A percentile compares a stretch with the other conserved stretches of the same genome.
Evolutionary conservation across 1,140 invertebrate species (phyloP).

Genomic region (Drosophila watanabei): DNA sequence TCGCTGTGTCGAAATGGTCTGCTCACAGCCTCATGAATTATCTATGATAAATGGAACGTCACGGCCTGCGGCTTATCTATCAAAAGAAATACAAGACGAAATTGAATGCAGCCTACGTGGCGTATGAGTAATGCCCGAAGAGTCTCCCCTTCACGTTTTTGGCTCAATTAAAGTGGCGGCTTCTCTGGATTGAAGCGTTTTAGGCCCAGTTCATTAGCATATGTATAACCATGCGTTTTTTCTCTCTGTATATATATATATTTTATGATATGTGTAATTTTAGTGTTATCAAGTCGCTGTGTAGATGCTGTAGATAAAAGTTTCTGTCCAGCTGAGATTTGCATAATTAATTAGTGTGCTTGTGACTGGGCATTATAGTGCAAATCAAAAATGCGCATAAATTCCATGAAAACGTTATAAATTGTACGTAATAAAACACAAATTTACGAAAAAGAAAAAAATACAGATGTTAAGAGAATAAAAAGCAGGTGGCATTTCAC

Average conservation of each 20-base stretch:
- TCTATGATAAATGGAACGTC: conserved; percentile 79
- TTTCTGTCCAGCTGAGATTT: conserved; percentile 58
- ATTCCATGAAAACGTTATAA: conserved; percentile 75
- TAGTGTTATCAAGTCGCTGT: conserved; percentile 44
- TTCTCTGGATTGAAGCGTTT: conserved; percentile 19
- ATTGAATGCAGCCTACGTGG: conserved; percentile 63
- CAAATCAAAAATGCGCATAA: conserved; percentile 83
- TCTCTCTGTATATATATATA: background rate
- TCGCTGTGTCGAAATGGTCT: conserved; percentile 58
- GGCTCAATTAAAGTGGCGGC: conserved; percentile 30
- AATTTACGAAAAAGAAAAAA: conserved; percentile 37
- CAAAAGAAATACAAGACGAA: conserved; percentile 45
- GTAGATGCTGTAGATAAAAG: conserved; percentile 68
- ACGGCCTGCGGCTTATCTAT: conserved; percentile 73
- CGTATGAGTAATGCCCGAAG: conserved; percentile 68
- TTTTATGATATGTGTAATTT: conserved; percentile 38
- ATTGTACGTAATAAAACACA: conserved; percentile 75
- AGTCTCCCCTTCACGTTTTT: background rate
- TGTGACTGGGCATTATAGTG: conserved; percentile 74
- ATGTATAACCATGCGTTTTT: conserved; percentile 12
- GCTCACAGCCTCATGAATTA: conserved; percentile 72
- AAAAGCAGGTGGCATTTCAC: conserved; percentile 70
- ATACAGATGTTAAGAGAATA: conserved; percentile 14
- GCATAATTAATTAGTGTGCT: conserved; percentile 79
- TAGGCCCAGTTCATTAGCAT: conserved; percentile 48